Conservation (phyloP, 2,797 vertebrate species). For the Tympanoctomys barrerae region DNA sequence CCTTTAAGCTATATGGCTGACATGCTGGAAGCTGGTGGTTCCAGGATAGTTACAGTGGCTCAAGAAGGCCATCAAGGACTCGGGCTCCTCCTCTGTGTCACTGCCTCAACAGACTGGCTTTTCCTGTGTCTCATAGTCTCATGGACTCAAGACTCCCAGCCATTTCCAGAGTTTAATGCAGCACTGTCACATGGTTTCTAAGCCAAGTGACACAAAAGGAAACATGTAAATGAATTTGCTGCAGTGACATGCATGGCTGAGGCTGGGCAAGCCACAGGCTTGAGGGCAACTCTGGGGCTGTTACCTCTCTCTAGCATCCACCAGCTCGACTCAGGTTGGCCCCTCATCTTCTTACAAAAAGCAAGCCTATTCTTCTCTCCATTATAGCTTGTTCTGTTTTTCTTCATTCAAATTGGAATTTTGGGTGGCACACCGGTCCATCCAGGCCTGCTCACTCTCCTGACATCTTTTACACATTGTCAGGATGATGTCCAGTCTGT, state of each 20-base stretch:
- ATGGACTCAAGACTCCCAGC: background rate
- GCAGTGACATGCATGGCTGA: fast-evolving
- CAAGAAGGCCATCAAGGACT: background rate
- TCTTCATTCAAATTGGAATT: background rate
- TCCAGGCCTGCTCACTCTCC: background rate
- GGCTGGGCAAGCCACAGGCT: fast-evolving
- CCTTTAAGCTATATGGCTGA: background rate
- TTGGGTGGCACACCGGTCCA: background rate
- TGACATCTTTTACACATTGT: background rate
- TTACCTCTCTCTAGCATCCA: background rate
- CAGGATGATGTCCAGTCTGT: background rate
- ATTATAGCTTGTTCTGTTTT: background rate
- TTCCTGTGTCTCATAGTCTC: background rate
- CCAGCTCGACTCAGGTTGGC: background rate
- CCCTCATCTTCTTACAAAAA: background rate
- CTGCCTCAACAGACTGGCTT: background rate
- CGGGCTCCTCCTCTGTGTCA: background rate
- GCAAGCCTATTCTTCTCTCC: background rate
- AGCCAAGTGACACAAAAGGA: background rate
- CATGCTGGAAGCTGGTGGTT: background rate
- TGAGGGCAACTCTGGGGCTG: fast-evolving
- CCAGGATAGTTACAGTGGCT: background rate
- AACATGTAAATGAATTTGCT: background rate
- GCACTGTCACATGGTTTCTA: background rate
- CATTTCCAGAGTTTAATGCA: background rate